Base-by-base conservation (phyloP, 2,797 vertebrate species). In the Silurus aristotelis region DNA sequence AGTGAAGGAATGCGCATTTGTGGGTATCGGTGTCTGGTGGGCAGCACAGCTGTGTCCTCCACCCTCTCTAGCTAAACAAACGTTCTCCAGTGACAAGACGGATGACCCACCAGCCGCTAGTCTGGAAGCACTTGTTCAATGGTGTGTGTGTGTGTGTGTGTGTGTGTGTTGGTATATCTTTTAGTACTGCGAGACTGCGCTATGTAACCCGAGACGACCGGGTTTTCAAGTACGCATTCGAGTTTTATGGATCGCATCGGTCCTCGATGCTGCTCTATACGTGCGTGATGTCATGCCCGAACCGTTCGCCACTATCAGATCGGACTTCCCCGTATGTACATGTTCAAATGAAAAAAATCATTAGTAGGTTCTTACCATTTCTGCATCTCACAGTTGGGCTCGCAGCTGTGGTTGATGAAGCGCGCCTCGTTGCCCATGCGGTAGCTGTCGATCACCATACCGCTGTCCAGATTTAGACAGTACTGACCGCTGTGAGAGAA, bases 381-480 rank as follows among this genome's bases (percentile, higher is more conserved):
- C 94, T 99, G 98, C 98, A 99, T 99, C 94, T 99, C 97, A 66
- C 98, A 99, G 95, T 99, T 99, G 87, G 98, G 98, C 79, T 99
- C 96, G 88, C 98, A 99, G 95, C 98, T 99, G 95, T 99, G 98
- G 95, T 99, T 99, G 94, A 99, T 98, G 92, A 99, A 99, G 48
- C 98, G 97, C 0, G 98, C 98, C 91, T 99, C 98, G 64, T 99
- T 99, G 92, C 98, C 98, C 98, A 99, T 99, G 60, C 98, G 96
- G 73, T 99, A 99, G 93, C 98, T 99, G 93, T 99, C 98, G 70
- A 99, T 99, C 92, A 99, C 98, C 98, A 99, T 99, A 56, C 98
- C 98, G 0, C 98, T 99, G 91, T 99, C 98, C 90, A 99, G 93
- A 90, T 98, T 99, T 86, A 99, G 96, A 92, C 98, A 99, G 93